Percentiles rank a stretch among this genome's conserved stretches.
Evolutionary conservation across 2,888 invertebrate species (phyloP).

Genomic region (Amphipyra tragopoginis): DNA sequence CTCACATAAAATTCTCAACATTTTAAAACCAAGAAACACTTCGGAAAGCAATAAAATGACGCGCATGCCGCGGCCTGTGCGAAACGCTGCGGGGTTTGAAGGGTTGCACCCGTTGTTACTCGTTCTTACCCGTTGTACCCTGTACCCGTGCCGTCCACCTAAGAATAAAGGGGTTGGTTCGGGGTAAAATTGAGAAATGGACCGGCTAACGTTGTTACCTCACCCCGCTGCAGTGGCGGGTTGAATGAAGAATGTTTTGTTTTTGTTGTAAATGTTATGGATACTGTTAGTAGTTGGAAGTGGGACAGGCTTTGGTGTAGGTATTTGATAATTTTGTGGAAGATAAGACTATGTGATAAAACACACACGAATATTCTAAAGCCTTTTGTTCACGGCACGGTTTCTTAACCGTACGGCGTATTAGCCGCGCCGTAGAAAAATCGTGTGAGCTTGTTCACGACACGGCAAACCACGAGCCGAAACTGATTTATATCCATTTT

Average conservation of each 20-base stretch:
- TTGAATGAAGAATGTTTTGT: slow-evolving; percentile 85
- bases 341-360: too few relatives aligned
- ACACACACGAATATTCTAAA: too few relatives aligned
- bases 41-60: slow-evolving; percentile 82
- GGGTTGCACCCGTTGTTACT: slow-evolving; percentile 77
- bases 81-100: slow-evolving; percentile 80
- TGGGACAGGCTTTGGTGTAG: neutral
- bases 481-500: too few relatives aligned
- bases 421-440: too few relatives aligned
- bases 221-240: slow-evolving; percentile 79
- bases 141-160: slow-evolving; percentile 71
- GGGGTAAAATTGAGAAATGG: slow-evolving; percentile 89
- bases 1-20: slow-evolving; percentile 56
- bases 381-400: too few relatives aligned
- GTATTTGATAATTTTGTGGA: too few relatives aligned
- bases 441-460: too few relatives aligned
- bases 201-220: slow-evolving; percentile 88
- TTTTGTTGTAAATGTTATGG: slow-evolving; percentile 69
- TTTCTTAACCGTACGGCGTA: too few relatives aligned
- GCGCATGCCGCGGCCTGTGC: slow-evolving; percentile 68
- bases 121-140: slow-evolving; percentile 28
- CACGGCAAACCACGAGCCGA: too few relatives aligned
- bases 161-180: slow-evolving; percentile 77
- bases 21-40: slow-evolving; percentile 70
- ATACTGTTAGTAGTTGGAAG: slow-evolving; percentile 55